A percentile compares a stretch with the other conserved stretches of the same genome.
Conservation (phyloP, 1,140 invertebrate genomes). For the Penaeus vannamei region DNA sequence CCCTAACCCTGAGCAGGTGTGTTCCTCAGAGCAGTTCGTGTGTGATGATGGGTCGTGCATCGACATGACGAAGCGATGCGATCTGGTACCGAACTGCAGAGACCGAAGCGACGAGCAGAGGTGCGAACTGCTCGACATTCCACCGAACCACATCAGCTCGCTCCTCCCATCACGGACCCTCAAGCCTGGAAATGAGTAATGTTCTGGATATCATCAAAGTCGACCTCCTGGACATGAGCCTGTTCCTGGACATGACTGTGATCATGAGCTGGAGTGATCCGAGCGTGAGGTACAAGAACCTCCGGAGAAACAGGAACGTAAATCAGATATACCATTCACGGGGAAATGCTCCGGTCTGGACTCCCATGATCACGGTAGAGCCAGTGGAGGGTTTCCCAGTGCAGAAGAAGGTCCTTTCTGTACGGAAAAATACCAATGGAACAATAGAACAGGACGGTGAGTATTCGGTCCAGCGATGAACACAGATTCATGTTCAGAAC, state of each 20-base stretch:
- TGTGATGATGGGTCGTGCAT: constrained; percentile 45
- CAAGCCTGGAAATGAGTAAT: neutral
- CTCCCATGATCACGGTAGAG: no score
- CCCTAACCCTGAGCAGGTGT: constrained; percentile 37
- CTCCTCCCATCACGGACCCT: constrained; percentile 20
- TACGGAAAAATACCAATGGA: no score
- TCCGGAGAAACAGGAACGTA: neutral
- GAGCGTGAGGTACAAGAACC: constrained; percentile 37
- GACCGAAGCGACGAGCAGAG: constrained; percentile 47
- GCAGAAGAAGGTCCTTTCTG: no score
- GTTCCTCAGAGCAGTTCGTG: neutral
- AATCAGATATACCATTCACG: neutral
- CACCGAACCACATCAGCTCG: constrained; percentile 18
- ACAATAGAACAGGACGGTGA: no score
- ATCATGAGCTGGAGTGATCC: constrained; percentile 31
- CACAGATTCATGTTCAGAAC: no score
- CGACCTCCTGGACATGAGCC: neutral
- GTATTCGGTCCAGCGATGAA: no score
- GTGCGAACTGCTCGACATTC: constrained; percentile 27
- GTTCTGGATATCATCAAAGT: constrained; percentile 16
- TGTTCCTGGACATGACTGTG: neutral
- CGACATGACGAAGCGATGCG: constrained; percentile 13
- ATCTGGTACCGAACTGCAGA: constrained; percentile 43
- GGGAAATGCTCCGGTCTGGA: no score
- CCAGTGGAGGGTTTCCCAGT: no score